These are phyloP conservation scores for Solenopsis invicta DNA, from an alignment of 1,140 invertebrate genomes.

Conservation along the genomic window DNA sequence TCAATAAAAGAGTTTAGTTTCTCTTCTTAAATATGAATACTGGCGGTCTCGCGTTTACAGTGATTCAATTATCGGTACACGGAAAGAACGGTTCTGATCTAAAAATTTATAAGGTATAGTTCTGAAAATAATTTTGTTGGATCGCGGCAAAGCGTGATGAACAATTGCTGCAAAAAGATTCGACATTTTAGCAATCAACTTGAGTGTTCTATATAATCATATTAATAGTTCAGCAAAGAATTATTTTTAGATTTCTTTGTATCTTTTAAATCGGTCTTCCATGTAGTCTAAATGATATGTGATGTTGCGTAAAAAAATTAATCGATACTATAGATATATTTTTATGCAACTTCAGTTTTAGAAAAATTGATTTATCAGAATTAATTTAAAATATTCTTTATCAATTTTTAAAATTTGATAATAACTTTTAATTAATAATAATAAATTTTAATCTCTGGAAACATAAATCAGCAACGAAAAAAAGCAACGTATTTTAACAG, in stretches of 20 bases:
- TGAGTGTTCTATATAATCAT: too few species aligned
- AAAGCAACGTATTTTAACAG: background rate
- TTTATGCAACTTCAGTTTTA: background rate
- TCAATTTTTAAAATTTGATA: background rate
- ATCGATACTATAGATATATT: background rate
- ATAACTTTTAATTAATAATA: constrained; percentile 1
- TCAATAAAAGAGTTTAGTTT: background rate
- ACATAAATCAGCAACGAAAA: constrained; percentile 7
- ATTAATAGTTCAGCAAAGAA: too few species aligned
- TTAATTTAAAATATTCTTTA: background rate
- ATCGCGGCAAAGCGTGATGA: too few species aligned
- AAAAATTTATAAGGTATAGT: too few species aligned
- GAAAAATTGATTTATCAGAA: background rate
- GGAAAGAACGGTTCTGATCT: too few species aligned
- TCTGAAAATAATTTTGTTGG: too few species aligned
- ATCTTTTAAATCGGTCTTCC: too few species aligned
- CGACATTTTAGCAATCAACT: too few species aligned
- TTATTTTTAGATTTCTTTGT: too few species aligned
- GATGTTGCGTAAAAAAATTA: background rate
- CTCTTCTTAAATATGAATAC: background rate
- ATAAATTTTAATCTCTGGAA: background rate
- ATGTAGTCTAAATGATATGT: background rate
- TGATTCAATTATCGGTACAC: background rate
- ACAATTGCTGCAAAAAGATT: too few species aligned
- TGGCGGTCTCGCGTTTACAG: background rate